Evolutionary conservation across 2,888 invertebrate species (phyloP), one percentile per base, ranked within the genome.

Genomic region (Polydrusus cervinus): DNA sequence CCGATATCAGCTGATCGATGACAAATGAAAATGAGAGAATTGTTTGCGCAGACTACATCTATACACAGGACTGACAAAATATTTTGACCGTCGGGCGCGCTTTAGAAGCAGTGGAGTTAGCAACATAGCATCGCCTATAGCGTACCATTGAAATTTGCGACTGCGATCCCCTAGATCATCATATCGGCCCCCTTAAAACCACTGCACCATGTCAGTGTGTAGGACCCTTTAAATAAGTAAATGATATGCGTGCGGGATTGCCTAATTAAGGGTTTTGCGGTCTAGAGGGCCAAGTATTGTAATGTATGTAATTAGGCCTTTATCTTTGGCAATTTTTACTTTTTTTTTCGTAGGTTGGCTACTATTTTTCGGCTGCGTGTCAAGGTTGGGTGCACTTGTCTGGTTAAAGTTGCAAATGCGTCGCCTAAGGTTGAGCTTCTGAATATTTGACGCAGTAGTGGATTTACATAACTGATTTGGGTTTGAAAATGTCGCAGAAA

Each of bases 231-330:
- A 71, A 74, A 74, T 74, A 77, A 62, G 77, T 77, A 77, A 77
- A 77, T 77, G 74, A 77, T 77, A 77, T 77, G 71, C 77, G 71
- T 76, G 64, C 71, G 53, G 74, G 77, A 77, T 74, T 57, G 74
- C 67, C 77, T 77, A 77, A 77, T 77, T 77, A 74, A 74, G 70
- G 72, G 74, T 74, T 74, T 71, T 77, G 77, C 77, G 77, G 77
- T 75, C 72, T 72, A 57, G 64, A 75, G 71, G 72, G 62, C 75
- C 72, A 72, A 53, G 66, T 64, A 75, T 75, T 67, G 75, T 75
- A 75, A 75, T 75, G 47, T 64, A 64, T 69, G 71, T 75, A 75
- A 75, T 75, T 75, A 72, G 61, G 66, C 68, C 64, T 62, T 68
- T 72, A 75, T 75, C 71, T 74, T 69, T 55, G 70, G 70, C 74